These are phyloP conservation scores for Bombus difficillimus DNA, from an alignment of 1,140 invertebrate genomes.

Conservation along the genomic window DNA sequence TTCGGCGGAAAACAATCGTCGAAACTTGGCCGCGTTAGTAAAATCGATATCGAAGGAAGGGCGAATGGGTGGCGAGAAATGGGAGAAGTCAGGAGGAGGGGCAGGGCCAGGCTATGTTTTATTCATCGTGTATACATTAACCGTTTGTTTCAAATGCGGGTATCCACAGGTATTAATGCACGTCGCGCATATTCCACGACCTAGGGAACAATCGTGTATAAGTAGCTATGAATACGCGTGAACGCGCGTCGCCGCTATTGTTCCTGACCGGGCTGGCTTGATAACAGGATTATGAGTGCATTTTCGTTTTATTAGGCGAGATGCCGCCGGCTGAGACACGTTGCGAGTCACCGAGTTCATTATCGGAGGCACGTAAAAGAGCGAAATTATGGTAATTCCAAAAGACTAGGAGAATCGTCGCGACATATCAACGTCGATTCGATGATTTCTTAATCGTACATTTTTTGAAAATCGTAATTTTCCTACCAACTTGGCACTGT, in stretches of 20 bases:
- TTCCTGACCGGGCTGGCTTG: not conserved
- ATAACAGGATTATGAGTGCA: not conserved
- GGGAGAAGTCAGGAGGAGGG: not conserved
- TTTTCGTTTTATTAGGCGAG: constrained; percentile 20
- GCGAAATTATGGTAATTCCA: not conserved
- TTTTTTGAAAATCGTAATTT: too few species aligned
- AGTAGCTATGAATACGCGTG: constrained; percentile 10
- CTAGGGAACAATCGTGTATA: constrained; percentile 2
- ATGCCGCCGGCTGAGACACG: too few species aligned
- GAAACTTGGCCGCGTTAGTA: constrained; percentile 27
- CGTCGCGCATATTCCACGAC: not conserved
- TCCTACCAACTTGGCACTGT: too few species aligned
- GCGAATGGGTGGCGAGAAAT: not conserved
- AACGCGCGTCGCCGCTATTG: not conserved
- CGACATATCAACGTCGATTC: not conserved
- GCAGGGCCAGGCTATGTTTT: constrained; percentile 25
- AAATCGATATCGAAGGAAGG: constrained; percentile 28
- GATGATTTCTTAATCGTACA: too few species aligned
- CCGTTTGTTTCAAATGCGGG: constrained; percentile 44
- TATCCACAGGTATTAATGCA: constrained; percentile 38
- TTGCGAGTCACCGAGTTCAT: not conserved
- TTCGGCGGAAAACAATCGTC: constrained; percentile 26
- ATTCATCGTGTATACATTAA: constrained; percentile 52
- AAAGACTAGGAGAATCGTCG: too few species aligned
- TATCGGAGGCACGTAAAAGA: not conserved